These are phyloP conservation scores for Tribolium castaneum DNA, from an alignment of 1,140 invertebrate species.

Conservation along the genomic window DNA sequence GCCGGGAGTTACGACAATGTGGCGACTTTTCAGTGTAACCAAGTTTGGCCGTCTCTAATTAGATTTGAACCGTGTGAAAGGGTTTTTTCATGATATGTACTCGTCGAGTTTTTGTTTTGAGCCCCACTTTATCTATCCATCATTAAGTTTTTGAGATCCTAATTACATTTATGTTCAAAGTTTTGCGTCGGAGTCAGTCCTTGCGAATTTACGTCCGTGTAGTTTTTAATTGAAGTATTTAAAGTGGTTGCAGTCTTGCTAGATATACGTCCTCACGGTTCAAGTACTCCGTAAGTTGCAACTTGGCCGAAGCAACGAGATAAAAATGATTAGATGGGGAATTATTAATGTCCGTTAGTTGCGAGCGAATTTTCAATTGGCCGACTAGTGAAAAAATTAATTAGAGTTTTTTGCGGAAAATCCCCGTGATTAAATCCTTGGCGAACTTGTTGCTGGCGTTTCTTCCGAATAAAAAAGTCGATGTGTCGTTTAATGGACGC, in stretches of 20 bases:
- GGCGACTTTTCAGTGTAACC: neutral
- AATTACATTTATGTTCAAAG: conserved; percentile 35
- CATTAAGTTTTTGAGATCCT: conserved; percentile 19
- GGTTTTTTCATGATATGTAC: neutral
- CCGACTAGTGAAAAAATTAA: neutral
- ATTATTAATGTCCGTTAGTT: neutral
- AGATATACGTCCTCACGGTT: conserved; percentile 10
- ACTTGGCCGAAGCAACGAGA: neutral
- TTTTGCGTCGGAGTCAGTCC: neutral
- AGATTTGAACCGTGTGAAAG: neutral
- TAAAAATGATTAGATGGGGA: conserved; percentile 7
- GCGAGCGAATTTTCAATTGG: neutral
- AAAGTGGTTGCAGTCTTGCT: conserved; percentile 25
- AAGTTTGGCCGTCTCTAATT: neutral
- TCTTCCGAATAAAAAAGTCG: neutral
- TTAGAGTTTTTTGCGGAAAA: conserved; percentile 15
- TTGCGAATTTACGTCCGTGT: conserved; percentile 29
- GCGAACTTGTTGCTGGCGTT: conserved; percentile 18
- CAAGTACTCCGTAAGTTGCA: neutral
- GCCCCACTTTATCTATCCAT: conserved; percentile 1
- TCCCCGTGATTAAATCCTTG: neutral
- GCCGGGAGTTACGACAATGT: neutral
- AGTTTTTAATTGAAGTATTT: conserved; percentile 36
- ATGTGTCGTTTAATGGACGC: conserved; percentile 22
- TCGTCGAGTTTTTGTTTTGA: neutral